Percentiles rank a stretch among this genome's conserved stretches.
Evolutionary conservation across 2,888 invertebrate species (phyloP).

Genomic region (Pristionchus japonicus): DNA sequence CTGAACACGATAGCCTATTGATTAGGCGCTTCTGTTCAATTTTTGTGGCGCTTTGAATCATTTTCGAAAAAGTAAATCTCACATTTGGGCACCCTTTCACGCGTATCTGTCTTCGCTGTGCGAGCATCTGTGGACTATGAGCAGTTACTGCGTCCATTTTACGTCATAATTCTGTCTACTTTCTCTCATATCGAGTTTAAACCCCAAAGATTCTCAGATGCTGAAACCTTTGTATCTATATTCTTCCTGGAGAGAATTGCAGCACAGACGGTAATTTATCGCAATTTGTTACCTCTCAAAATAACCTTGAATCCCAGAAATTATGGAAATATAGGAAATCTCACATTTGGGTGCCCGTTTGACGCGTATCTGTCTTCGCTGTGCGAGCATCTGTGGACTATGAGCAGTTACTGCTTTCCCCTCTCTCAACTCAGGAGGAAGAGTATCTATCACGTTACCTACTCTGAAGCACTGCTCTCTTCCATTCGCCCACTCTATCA

Average conservation of each 20-base stretch:
- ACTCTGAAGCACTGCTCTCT: not conserved
- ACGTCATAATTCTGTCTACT: too few species aligned
- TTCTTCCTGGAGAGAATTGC: too few species aligned
- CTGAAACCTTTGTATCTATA: too few species aligned
- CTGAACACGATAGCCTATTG: too few species aligned
- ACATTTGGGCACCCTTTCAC: not conserved
- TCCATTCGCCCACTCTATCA: not conserved
- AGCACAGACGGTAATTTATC: too few species aligned
- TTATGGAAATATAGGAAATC: too few species aligned
- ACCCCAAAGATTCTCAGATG: too few species aligned
- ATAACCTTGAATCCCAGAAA: too few species aligned
- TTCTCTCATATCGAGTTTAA: too few species aligned
- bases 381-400: not conserved
- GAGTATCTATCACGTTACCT: not conserved
- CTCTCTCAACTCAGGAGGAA: not conserved
- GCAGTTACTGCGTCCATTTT: constrained; percentile 5
- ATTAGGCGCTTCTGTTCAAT: too few species aligned
- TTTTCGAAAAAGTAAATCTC: not conserved
- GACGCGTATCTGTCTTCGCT: not conserved
- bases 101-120: not conserved
- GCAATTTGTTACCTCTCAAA: too few species aligned
- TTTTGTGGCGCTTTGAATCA: too few species aligned
- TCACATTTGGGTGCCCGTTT: not conserved
- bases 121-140: not conserved
- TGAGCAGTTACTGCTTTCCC: constrained; percentile 20